Evolutionary conservation across 1,140 invertebrate species (phyloP).

Genomic region (Drosophila equinoxialis): DNA sequence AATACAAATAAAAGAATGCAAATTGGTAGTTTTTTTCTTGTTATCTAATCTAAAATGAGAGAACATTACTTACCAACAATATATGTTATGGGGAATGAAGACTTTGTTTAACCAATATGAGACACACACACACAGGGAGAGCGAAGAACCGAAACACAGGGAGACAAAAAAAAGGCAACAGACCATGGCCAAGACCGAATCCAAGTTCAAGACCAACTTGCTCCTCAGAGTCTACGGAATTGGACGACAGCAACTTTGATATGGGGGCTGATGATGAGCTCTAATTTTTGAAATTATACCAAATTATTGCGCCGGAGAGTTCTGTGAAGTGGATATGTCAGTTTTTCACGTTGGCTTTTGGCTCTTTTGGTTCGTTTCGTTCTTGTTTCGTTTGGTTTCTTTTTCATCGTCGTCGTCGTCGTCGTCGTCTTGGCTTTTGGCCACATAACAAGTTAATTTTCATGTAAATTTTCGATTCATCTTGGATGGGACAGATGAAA

Average conservation of each 20-base stretch:
- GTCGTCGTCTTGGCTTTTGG: slow-evolving; percentile 35
- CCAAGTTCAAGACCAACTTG: slow-evolving; percentile 8
- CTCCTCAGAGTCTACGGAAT: slow-evolving; percentile 14
- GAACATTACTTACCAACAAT: slow-evolving; percentile 14
- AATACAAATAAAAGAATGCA: slow-evolving; percentile 18
- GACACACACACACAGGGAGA: not conserved
- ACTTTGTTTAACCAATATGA: slow-evolving; percentile 12
- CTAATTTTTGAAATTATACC: slow-evolving; percentile 79
- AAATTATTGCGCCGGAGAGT: slow-evolving; percentile 60
- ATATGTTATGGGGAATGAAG: slow-evolving; percentile 11
- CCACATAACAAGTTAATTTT: slow-evolving; percentile 79
- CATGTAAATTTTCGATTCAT: slow-evolving; percentile 71
- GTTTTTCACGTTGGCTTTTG: slow-evolving; percentile 17
- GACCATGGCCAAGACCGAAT: slow-evolving; percentile 26
- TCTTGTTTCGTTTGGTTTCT: slow-evolving; percentile 21
- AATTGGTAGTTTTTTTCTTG: slow-evolving; percentile 13
- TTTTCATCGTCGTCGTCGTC: slow-evolving; percentile 21
- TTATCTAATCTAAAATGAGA: slow-evolving; percentile 20
- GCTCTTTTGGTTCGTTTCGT: slow-evolving; percentile 27
- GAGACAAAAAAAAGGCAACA: slow-evolving; percentile 20
- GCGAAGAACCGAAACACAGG: not conserved
- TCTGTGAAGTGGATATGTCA: slow-evolving; percentile 46
- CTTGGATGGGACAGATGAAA: slow-evolving; percentile 33
- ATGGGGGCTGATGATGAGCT: slow-evolving; percentile 73
- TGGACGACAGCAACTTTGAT: slow-evolving; percentile 64